Evolutionary conservation across 1,140 invertebrate genomes (phyloP).

Genomic region (Zaprionus kolodkinae): DNA sequence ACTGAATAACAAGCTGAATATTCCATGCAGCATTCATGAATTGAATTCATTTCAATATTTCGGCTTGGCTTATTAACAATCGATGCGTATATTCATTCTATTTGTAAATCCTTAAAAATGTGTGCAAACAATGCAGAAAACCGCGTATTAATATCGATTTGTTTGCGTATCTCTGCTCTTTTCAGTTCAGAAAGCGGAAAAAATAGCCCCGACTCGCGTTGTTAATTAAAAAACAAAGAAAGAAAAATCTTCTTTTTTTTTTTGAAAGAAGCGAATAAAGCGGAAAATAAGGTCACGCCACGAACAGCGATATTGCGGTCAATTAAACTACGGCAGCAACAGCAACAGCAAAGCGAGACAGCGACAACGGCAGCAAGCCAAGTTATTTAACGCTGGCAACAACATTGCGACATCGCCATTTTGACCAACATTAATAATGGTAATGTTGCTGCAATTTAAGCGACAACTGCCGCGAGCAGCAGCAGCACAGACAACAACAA

Average conservation of each 20-base stretch:
- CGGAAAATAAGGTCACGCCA: constrained; percentile 61
- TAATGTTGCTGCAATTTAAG: constrained; percentile 73
- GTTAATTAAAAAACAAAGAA: constrained; percentile 42
- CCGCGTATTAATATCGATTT: constrained; percentile 22
- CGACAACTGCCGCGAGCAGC: constrained; percentile 68
- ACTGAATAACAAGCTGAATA: constrained; percentile 27
- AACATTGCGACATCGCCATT: constrained; percentile 68
- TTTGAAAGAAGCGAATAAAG: constrained; percentile 7
- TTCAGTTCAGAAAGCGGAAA: constrained; percentile 42
- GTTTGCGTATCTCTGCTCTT: constrained; percentile 28
- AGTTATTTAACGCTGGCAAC: constrained; percentile 42
- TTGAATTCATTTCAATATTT: background rate
- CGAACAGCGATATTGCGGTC: constrained; percentile 73
- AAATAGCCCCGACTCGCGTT: background rate
- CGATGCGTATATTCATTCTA: background rate
- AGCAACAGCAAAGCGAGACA: constrained; percentile 5
- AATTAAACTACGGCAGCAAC: constrained; percentile 48
- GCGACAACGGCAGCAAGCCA: constrained; percentile 19
- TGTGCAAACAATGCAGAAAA: background rate
- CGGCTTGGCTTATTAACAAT: background rate
- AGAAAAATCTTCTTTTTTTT: constrained; percentile 12
- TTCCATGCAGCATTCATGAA: background rate
- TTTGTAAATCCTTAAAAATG: background rate
- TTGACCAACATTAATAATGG: constrained; percentile 80
- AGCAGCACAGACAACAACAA: constrained; percentile 46